phyloP scores from a whole-genome alignment of 2,797 vertebrate species.

The Rallus crepitans region DNA sequence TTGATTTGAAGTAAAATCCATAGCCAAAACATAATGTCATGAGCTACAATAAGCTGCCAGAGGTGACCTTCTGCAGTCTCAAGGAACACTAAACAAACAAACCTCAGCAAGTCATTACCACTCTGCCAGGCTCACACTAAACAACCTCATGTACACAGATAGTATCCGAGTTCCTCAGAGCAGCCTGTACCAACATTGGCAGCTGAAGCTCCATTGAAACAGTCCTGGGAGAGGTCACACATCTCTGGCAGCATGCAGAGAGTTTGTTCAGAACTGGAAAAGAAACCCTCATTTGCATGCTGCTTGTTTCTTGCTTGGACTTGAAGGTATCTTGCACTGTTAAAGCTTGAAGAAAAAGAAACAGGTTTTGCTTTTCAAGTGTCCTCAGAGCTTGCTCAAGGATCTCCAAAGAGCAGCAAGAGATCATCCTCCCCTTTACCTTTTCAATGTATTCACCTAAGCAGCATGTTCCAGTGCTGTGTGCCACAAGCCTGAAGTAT shows the following conservation, averaged over 20 bases:
- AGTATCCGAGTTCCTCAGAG: background rate
- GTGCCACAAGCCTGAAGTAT: rapidly evolving
- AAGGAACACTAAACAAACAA: conserved; percentile 4
- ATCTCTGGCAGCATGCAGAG: background rate
- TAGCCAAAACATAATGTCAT: background rate
- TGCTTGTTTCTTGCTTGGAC: background rate
- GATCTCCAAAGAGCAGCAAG: background rate
- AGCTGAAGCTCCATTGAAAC: background rate
- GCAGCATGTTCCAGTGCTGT: background rate
- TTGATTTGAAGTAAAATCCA: background rate
- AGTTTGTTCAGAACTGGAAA: background rate
- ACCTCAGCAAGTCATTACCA: background rate
- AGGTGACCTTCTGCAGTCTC: background rate
- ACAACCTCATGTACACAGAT: background rate
- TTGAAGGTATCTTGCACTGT: background rate
- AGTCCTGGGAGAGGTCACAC: background rate
- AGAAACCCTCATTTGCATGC: background rate
- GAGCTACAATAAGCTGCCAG: background rate
- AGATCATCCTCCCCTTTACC: background rate
- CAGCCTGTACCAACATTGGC: conserved; percentile 12
- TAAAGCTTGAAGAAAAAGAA: background rate
- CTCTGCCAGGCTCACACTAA: background rate
- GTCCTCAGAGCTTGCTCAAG: background rate
- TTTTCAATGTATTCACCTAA: background rate
- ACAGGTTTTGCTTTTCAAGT: background rate